Base-by-base conservation (phyloP, 2,797 vertebrate genomes). In the Carduelis carduelis region DNA sequence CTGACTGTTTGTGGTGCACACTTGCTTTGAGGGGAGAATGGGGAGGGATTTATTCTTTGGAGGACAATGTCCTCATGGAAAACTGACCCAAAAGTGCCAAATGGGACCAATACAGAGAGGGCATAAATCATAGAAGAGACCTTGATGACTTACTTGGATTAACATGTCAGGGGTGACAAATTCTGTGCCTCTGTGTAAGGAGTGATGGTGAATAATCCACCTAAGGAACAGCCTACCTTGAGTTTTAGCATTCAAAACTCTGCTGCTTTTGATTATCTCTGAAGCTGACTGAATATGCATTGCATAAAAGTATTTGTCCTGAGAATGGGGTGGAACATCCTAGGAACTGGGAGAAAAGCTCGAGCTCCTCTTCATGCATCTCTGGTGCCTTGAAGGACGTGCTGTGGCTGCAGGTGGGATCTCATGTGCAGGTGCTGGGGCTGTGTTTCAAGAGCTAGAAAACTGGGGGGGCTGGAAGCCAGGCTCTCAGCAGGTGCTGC, bases 1-100 rank as follows among this genome's bases (percentile, higher is more conserved):
- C 28, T 14, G 2, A 20, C 18, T 16, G 10, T 9, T 39, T 32
- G 41, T 37, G 14, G 14, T 6, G 4, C 2, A 0, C 3, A 0
- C 6, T 34, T 55, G 35, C n/a, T 64, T 37, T 3, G 10, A 69
- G 17, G n/a, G 44, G 28, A 76, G 81, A 44, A 35, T 7, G 35
- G 24, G 49, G 50, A 26, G 9, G 15, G 14, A 11, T 52, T 9
- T 28, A 0, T 30, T 47, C 15, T 26, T 59, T 70, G 24, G 22
- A 43, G 26, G 22, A 12, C 6, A 14, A 27, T 8, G 11, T 44
- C 5, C 47, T 30, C 5, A 1, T 35, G 43, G 19, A 37, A 90
- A 66, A 46, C 7, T 21, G 82, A 65, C 7, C 19, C 8, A 2
- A 4, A 34, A n/a, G 5, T 75, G 22, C 5, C 27, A 57, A 0